Evolutionary conservation across 2,797 vertebrate genomes (phyloP), one percentile per base, ranked within the genome.

Genomic region (Cottoperca gobio): DNA sequence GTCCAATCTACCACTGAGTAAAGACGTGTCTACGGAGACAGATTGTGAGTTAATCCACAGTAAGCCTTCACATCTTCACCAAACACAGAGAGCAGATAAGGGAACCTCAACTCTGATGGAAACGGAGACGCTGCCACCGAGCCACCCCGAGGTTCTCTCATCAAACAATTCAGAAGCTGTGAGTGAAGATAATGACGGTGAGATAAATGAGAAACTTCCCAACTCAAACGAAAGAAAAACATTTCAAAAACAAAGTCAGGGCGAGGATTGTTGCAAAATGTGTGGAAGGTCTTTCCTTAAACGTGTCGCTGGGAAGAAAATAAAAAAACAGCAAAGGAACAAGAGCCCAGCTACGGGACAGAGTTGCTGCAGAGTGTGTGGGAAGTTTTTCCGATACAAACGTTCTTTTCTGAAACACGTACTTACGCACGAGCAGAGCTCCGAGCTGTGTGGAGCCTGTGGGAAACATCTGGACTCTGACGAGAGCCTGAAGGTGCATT

Each of bases 381-480:
- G 82, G 0, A 86, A 81, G 59, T 52, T 35, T 17, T 87, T 86
- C 66, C 48, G 45, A 0, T 28, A 73, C 60, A 79, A 42, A 21
- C 79, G 79, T 0, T 84, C 78, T 16, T 89, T 89, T 33, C 63
- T 86, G 52, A 89, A 89, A 74, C 79, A 87, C 5, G 45, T 82
- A 0, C 75, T 87, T 0, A 7, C 1, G 3, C 83, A 83, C n/a
- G 70, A 78, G 43, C 49, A 60, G 11, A 70, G 40, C 63, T 31
- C 85, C 0, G 61, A 70, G 5, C 63, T 53, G 57, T 88, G 84
- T 0, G 77, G 75, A 8, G 78, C 79, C 1, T 86, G 82, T 4
- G 84, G 79, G 3, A 88, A 85, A 79, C 70, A 54, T 12, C 50
- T 73, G 55, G 76, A 76, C 4, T 5, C 75, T 0, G 48, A 24